These are phyloP conservation scores for Lanius ludovicianus DNA, from an alignment of 2,113 vertebrate species.

Conservation along the genomic window DNA sequence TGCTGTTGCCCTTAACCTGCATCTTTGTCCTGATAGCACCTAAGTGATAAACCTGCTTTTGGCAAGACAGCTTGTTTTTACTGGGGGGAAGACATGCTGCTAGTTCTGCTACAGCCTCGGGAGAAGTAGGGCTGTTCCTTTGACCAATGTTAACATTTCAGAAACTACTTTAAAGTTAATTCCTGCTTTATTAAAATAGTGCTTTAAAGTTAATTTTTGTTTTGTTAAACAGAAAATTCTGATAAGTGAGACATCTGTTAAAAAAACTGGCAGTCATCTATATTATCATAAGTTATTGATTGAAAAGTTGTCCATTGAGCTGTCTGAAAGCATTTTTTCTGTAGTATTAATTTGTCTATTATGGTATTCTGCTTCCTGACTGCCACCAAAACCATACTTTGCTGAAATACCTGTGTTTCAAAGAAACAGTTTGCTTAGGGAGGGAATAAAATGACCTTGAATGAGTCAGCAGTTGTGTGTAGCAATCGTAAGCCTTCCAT, in stretches of 20 bases:
- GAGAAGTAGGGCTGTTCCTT: not conserved
- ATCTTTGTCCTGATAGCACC: not conserved
- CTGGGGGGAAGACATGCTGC: not conserved
- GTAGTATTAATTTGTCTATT: not conserved
- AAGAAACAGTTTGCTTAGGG: not conserved
- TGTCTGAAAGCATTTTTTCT: not conserved
- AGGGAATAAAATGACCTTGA: not conserved
- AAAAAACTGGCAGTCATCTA: not conserved
- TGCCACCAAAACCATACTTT: not conserved
- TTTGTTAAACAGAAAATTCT: not conserved
- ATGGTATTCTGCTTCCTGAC: not conserved
- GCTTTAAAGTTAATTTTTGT: not conserved
- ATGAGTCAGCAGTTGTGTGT: slow-evolving; percentile 40
- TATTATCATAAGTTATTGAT: not conserved
- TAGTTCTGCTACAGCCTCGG: not conserved
- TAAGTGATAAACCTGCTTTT: not conserved
- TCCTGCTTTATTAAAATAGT: not conserved
- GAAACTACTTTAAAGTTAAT: not conserved
- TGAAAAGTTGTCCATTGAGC: not conserved
- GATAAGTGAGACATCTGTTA: not conserved
- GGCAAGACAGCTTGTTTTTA: not conserved
- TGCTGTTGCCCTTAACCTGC: not conserved
- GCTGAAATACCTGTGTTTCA: not conserved
- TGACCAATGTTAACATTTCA: not conserved
- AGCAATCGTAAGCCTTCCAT: not conserved